A percentile compares a stretch with the other conserved stretches of the same genome.
Conservation (phyloP, 2,888 invertebrate species). For the Epistrophella euchroma region DNA sequence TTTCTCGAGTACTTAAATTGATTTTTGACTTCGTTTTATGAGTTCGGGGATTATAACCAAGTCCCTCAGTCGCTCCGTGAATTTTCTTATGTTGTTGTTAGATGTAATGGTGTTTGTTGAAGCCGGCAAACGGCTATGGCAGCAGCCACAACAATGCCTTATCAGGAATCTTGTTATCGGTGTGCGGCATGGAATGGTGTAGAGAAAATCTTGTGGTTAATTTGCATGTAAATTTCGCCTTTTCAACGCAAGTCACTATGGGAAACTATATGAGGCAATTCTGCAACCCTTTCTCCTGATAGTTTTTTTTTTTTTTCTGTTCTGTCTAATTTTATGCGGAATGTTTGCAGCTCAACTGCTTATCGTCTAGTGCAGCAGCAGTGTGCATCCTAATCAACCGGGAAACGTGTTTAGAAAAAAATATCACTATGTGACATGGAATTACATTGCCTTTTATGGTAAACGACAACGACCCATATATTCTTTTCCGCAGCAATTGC, state of each 20-base stretch:
- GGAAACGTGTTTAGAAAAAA: constrained; percentile 45
- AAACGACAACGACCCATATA: constrained; percentile 53
- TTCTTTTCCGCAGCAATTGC: constrained; percentile 3
- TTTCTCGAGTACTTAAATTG: constrained; percentile 65
- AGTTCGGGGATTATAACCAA: constrained; percentile 52
- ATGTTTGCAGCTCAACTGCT: constrained; percentile 44
- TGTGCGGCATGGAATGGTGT: background rate
- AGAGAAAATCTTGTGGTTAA: constrained; percentile 44
- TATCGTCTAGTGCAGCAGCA: constrained; percentile 46
- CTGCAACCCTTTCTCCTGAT: constrained; percentile 20
- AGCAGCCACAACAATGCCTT: constrained; percentile 55
- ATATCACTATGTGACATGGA: constrained; percentile 16
- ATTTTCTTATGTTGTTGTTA: background rate
- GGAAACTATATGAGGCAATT: background rate
- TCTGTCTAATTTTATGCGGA: constrained; percentile 41
- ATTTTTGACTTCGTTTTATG: constrained; percentile 68
- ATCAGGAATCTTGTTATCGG: constrained; percentile 61
- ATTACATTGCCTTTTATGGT: constrained; percentile 43
- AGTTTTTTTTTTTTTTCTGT: background rate
- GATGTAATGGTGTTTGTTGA: constrained; percentile 16
- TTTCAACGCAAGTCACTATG: constrained; percentile 17
- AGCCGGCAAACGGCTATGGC: constrained; percentile 33
- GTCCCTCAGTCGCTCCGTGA: constrained; percentile 1
- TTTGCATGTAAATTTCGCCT: constrained; percentile 59
- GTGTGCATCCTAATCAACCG: constrained; percentile 56